A percentile compares a stretch with the other conserved stretches of the same genome.
These are phyloP conservation scores for Meleagris gallopavo DNA, from an alignment of 2,113 vertebrate species.

Conservation along the genomic window DNA sequence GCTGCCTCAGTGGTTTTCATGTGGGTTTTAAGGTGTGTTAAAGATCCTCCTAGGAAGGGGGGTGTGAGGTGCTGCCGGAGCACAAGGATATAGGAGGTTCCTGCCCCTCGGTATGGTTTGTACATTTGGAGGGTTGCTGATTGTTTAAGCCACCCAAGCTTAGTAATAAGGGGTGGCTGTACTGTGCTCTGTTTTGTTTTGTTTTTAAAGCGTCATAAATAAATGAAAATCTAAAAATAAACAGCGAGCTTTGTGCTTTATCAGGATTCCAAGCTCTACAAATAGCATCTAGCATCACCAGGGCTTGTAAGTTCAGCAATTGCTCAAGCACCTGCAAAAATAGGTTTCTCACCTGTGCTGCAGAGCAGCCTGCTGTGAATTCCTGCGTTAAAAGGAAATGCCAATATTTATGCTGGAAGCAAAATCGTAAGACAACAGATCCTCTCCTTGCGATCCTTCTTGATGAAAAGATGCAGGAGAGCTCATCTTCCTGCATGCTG, in stretches of 20 bases:
- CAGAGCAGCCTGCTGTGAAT: neutral
- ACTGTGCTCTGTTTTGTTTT: neutral
- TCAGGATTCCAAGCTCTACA: neutral
- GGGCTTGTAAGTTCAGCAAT: neutral
- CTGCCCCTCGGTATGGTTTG: neutral
- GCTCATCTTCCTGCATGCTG: neutral
- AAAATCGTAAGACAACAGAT: neutral
- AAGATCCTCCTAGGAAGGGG: neutral
- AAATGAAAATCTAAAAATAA: neutral
- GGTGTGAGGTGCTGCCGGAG: neutral
- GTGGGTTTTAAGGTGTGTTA: neutral
- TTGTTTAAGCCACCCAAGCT: neutral
- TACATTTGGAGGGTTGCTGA: neutral
- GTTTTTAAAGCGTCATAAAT: neutral
- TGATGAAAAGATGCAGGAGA: neutral
- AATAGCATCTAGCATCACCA: neutral
- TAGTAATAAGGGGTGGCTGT: neutral
- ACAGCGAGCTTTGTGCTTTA: neutral
- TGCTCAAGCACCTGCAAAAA: neutral
- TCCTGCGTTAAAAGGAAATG: neutral
- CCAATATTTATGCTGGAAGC: neutral
- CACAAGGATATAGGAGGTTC: neutral
- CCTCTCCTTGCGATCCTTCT: neutral
- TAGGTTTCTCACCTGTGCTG: neutral
- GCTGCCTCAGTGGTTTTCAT: neutral